Conservation (phyloP, 2,113 vertebrate genomes). For the Syrrhaptes paradoxus region DNA sequence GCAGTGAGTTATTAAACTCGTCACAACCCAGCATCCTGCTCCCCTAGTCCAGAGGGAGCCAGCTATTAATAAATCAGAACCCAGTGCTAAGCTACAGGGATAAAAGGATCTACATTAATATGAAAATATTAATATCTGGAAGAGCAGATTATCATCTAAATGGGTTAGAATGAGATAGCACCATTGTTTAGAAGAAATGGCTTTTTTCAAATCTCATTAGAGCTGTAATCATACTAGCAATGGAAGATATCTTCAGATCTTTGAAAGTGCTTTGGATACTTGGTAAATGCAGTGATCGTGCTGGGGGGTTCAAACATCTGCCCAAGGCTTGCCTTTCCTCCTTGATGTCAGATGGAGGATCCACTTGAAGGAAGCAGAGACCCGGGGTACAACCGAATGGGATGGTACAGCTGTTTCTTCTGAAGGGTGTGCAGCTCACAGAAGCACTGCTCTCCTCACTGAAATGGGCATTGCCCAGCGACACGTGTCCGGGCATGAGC, state of each 20-base stretch:
- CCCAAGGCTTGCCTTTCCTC: neutral
- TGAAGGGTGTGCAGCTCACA: neutral
- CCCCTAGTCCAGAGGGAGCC: slow-evolving; percentile 7
- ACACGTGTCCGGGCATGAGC: fast-evolving
- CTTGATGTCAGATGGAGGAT: neutral
- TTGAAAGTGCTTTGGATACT: neutral
- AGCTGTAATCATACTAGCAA: neutral
- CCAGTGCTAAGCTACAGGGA: neutral
- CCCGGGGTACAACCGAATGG: neutral
- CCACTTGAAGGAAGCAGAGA: neutral
- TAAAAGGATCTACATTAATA: slow-evolving; percentile 49
- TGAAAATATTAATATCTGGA: slow-evolving; percentile 30
- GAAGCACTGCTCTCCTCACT: neutral
- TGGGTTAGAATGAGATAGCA: neutral
- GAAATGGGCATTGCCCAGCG: neutral
- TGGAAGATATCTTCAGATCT: neutral
- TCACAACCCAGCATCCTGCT: neutral
- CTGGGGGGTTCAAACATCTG: neutral
- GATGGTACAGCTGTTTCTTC: neutral
- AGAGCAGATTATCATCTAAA: slow-evolving; percentile 43
- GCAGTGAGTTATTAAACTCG: slow-evolving; percentile 22
- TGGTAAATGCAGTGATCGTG: neutral
- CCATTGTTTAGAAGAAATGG: slow-evolving; percentile 44
- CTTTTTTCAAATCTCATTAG: slow-evolving; percentile 46
- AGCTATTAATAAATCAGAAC: slow-evolving; percentile 60